These are phyloP conservation scores for Agrotis puta DNA, from an alignment of 2,888 invertebrate species.

Conservation along the genomic window DNA sequence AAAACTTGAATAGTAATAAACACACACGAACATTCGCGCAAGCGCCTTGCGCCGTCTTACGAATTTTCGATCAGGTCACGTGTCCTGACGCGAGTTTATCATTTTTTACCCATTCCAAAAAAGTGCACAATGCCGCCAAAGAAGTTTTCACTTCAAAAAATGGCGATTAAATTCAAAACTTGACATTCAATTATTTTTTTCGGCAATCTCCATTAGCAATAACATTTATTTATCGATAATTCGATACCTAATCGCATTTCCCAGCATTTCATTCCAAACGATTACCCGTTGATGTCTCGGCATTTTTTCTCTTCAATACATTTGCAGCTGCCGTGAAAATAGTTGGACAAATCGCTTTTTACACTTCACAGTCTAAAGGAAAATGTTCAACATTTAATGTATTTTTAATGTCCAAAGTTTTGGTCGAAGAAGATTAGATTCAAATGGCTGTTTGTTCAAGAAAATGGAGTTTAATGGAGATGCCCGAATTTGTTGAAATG, in stretches of 20 bases:
- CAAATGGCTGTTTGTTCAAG: background rate
- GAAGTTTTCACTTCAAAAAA: too few relatives aligned
- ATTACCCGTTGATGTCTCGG: slow-evolving; percentile 61
- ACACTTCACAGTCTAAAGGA: slow-evolving; percentile 41
- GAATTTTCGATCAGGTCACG: too few relatives aligned
- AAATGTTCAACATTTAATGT: slow-evolving; percentile 42
- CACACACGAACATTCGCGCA: too few relatives aligned
- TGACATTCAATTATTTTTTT: background rate
- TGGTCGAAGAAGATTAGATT: background rate
- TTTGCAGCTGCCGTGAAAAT: slow-evolving; percentile 61
- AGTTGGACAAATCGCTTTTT: slow-evolving; percentile 62
- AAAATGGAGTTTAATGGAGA: background rate
- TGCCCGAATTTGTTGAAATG: too few relatives aligned
- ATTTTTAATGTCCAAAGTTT: slow-evolving; percentile 52
- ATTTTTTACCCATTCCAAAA: too few relatives aligned
- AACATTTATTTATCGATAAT: slow-evolving; percentile 30
- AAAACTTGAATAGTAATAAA: too few relatives aligned
- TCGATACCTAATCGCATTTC: slow-evolving; percentile 26
- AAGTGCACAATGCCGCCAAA: too few relatives aligned
- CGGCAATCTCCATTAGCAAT: background rate
- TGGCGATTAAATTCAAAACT: background rate
- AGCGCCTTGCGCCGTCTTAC: too few relatives aligned
- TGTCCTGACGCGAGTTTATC: too few relatives aligned
- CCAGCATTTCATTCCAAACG: slow-evolving; percentile 64
- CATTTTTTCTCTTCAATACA: slow-evolving; percentile 65